phyloP scores from a whole-genome alignment of 2,113 vertebrate species.

The Leptocoma aspasia region DNA sequence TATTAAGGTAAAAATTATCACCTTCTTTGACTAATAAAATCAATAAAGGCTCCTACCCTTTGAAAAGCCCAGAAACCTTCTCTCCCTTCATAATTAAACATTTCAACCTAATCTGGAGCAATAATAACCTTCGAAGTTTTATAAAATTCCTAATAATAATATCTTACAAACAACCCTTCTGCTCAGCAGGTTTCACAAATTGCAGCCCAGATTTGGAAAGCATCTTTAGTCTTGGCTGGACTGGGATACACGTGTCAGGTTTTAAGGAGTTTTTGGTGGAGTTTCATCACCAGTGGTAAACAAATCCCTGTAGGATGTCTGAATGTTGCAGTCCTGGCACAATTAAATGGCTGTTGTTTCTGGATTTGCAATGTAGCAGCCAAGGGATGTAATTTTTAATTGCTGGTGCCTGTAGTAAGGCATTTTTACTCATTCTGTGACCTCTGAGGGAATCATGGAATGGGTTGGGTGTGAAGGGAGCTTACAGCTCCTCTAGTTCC shows the following conservation, averaged over 20 bases:
- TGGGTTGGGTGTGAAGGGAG: not conserved
- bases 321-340: not conserved
- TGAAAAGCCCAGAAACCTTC: slow-evolving; percentile 58
- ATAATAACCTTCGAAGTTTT: slow-evolving; percentile 65
- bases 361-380: not conserved
- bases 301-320: not conserved
- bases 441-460: not conserved
- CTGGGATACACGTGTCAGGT: not conserved
- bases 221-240: not conserved
- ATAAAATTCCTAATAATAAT: slow-evolving; percentile 54
- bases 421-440: not conserved
- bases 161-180: slow-evolving; percentile 27
- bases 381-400: not conserved
- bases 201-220: not conserved
- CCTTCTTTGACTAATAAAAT: slow-evolving; percentile 72
- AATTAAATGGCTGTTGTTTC: not conserved
- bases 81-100: slow-evolving; percentile 72
- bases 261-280: not conserved
- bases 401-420: not conserved
- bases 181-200: not conserved
- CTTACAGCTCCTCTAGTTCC: not conserved
- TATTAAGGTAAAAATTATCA: slow-evolving; percentile 71
- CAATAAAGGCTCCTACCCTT: slow-evolving; percentile 59
- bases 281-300: not conserved
- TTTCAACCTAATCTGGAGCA: slow-evolving; percentile 55